These are phyloP conservation scores for Sinonovacula constricta DNA, from an alignment of 1,140 invertebrate genomes.

Conservation along the genomic window DNA sequence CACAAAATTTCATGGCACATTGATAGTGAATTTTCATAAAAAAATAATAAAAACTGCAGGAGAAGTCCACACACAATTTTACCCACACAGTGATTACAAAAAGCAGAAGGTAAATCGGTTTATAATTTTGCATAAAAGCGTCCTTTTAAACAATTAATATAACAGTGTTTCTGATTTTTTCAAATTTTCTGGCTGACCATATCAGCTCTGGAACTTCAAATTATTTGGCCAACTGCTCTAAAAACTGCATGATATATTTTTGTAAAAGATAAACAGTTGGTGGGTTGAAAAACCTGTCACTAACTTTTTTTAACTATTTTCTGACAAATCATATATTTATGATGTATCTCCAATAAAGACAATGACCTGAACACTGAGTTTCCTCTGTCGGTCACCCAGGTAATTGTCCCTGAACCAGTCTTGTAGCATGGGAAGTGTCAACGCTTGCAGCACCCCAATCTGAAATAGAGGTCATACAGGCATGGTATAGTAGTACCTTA, in stretches of 20 bases:
- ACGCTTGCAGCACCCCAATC: slow-evolving; percentile 47
- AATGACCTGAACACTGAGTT: slow-evolving; percentile 57
- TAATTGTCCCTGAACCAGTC: slow-evolving; percentile 51
- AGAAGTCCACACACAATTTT: no score
- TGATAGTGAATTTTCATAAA: no score
- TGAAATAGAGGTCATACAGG: slow-evolving; percentile 8
- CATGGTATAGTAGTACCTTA: not conserved
- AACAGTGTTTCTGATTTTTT: no score
- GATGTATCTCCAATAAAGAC: not conserved
- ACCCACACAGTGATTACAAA: no score
- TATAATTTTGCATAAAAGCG: no score
- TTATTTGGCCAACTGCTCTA: not conserved
- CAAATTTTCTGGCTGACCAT: no score
- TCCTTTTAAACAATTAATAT: no score
- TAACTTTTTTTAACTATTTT: not conserved
- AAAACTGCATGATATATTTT: not conserved
- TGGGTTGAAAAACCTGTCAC: not conserved
- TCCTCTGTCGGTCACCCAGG: slow-evolving; percentile 34
- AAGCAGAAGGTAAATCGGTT: no score
- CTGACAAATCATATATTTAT: not conserved
- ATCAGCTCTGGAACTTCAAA: not conserved
- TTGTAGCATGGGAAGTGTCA: slow-evolving; percentile 36
- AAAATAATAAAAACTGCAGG: no score
- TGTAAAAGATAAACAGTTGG: not conserved
- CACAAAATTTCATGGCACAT: no score